A percentile compares a stretch with the other conserved stretches of the same genome.
phyloP scores from a whole-genome alignment of 2,888 invertebrate species.

The Caenorhabditis sp. region DNA sequence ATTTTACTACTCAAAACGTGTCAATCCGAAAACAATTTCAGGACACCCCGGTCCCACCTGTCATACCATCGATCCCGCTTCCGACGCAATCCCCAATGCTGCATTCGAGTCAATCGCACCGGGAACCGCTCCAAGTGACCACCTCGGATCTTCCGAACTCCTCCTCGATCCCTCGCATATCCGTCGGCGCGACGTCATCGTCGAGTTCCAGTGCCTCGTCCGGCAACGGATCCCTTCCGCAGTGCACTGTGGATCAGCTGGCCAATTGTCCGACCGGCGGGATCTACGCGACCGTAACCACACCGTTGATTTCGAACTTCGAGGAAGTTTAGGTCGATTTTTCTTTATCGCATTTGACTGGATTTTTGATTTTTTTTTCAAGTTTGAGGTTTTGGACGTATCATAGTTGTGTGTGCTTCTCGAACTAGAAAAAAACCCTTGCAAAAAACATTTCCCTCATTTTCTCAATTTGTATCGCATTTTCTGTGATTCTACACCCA shows the following conservation, averaged over 20 bases:
- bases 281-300: slow-evolving; percentile 58
- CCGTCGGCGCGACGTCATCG: slow-evolving; percentile 49
- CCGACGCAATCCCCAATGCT: slow-evolving; percentile 46
- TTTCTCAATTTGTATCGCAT: no score
- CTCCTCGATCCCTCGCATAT: slow-evolving; percentile 54
- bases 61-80: slow-evolving; percentile 9
- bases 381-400: no score
- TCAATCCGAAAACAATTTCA: no score
- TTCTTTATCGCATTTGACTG: no score
- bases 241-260: slow-evolving; percentile 47
- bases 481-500: no score
- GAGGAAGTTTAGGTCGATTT: slow-evolving; percentile 58
- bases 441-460: no score
- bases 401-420: no score
- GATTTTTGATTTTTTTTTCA: no score
- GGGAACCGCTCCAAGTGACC: slow-evolving; percentile 57
- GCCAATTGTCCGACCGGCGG: slow-evolving; percentile 49
- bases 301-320: slow-evolving; percentile 66
- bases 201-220: slow-evolving; percentile 39
- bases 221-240: slow-evolving; percentile 38
- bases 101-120: slow-evolving; percentile 55
- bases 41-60: no score
- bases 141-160: slow-evolving; percentile 1
- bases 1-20: no score
- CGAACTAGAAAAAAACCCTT: no score